Conservation (phyloP, 2,888 invertebrate genomes). For the Hyposoter didymator region DNA sequence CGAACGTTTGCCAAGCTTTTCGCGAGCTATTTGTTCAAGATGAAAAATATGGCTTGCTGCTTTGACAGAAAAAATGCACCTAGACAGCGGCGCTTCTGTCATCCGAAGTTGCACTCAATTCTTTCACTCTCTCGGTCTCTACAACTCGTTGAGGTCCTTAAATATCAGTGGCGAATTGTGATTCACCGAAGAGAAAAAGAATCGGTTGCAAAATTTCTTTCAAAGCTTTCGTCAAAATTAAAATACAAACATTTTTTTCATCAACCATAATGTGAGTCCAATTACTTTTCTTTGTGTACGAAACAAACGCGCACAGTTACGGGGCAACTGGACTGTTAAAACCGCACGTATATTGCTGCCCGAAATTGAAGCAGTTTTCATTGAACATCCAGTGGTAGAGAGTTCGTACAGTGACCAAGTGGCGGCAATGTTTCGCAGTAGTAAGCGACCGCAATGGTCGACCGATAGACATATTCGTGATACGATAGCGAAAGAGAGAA, state of each 20-base stretch:
- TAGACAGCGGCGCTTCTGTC: conserved; percentile 5
- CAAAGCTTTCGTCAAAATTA: conserved; percentile 20
- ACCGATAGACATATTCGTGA: conserved; percentile 63
- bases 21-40: conserved; percentile 60
- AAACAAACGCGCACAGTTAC: neutral
- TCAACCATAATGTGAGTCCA: neutral
- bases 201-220: conserved; percentile 55
- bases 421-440: conserved; percentile 56
- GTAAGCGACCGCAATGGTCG: conserved; percentile 65
- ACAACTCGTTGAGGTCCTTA: too few species aligned
- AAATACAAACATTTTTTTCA: neutral
- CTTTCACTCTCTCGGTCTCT: conserved; percentile 51
- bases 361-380: conserved; percentile 38
- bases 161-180: neutral
- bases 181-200: conserved; percentile 20
- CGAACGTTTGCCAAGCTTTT: conserved; percentile 29
- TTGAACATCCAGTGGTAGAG: conserved; percentile 37
- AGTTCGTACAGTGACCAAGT: conserved; percentile 36
- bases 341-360: conserved; percentile 29
- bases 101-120: conserved; percentile 60
- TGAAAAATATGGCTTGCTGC: conserved; percentile 38
- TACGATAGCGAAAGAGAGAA: conserved; percentile 49
- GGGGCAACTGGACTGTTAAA: conserved; percentile 9
- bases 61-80: conserved; percentile 21
- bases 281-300: neutral